Evolutionary conservation across 2,797 vertebrate genomes (phyloP).

Genomic region (Malacoraja senta): DNA sequence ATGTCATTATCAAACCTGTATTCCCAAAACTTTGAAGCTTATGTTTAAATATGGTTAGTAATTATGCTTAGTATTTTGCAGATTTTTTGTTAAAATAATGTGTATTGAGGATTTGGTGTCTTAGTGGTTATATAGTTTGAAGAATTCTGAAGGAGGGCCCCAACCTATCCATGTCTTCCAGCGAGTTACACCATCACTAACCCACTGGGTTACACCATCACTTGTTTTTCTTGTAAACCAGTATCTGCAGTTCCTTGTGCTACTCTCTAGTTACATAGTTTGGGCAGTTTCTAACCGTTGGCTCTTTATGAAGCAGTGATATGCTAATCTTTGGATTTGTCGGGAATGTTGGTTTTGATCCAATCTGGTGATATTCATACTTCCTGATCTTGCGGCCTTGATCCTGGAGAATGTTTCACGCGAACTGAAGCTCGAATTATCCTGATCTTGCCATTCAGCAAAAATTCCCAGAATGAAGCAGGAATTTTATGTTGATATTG

Average conservation of each 20-base stretch:
- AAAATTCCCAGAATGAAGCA: not conserved
- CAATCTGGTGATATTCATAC: not conserved
- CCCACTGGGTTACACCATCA: too few species aligned
- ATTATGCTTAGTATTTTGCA: not conserved
- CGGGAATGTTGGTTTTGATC: not conserved
- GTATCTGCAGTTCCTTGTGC: too few species aligned
- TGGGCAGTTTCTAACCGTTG: not conserved
- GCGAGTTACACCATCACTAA: too few species aligned
- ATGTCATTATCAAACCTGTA: too few species aligned
- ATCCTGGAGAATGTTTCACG: not conserved
- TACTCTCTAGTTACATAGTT: not conserved
- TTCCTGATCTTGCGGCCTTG: not conserved
- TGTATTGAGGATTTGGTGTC: not conserved
- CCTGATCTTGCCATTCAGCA: not conserved
- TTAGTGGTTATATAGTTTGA: too few species aligned
- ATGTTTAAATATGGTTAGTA: not conserved
- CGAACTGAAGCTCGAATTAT: not conserved
- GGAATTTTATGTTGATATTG: not conserved
- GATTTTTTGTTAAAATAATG: not conserved
- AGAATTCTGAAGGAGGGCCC: too few species aligned
- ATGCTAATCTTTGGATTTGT: not conserved
- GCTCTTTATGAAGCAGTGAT: not conserved
- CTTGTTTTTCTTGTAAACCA: too few species aligned
- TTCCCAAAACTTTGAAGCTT: too few species aligned
- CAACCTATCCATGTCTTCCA: too few species aligned